These are phyloP conservation scores for Chunga burmeisteri DNA, from an alignment of 2,113 vertebrate species.

Conservation along the genomic window DNA sequence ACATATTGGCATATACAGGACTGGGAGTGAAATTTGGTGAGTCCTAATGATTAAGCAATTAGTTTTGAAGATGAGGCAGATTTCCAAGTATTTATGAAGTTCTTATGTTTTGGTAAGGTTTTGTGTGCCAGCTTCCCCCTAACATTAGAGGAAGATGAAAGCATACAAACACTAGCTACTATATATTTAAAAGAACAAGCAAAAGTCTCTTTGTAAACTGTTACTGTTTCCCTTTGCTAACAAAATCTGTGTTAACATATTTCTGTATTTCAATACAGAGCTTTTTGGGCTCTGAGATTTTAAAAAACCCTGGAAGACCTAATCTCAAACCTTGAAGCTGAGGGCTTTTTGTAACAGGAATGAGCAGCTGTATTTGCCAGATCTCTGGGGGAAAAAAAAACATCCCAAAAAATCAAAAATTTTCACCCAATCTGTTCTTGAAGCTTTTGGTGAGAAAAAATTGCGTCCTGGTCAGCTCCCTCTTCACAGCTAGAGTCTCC, in stretches of 20 bases:
- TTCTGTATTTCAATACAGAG: background rate
- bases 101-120: conserved; percentile 5
- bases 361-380: background rate
- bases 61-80: background rate
- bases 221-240: background rate
- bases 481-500: background rate
- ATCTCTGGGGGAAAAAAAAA: background rate
- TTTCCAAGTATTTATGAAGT: conserved; percentile 24
- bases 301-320: background rate
- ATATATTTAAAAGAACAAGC: background rate
- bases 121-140: background rate
- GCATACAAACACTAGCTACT: background rate
- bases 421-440: background rate
- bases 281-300: background rate
- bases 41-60: background rate
- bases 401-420: background rate
- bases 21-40: background rate
- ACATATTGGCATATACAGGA: background rate
- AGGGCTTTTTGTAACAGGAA: background rate
- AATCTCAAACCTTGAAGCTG: background rate
- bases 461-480: background rate
- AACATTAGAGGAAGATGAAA: conserved; percentile 31
- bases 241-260: background rate
- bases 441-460: background rate
- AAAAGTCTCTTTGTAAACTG: conserved; percentile 16